A percentile compares a stretch with the other conserved stretches of the same genome.
These are phyloP conservation scores for Danaus melanippus DNA, from an alignment of 1,140 invertebrate species.

Conservation along the genomic window DNA sequence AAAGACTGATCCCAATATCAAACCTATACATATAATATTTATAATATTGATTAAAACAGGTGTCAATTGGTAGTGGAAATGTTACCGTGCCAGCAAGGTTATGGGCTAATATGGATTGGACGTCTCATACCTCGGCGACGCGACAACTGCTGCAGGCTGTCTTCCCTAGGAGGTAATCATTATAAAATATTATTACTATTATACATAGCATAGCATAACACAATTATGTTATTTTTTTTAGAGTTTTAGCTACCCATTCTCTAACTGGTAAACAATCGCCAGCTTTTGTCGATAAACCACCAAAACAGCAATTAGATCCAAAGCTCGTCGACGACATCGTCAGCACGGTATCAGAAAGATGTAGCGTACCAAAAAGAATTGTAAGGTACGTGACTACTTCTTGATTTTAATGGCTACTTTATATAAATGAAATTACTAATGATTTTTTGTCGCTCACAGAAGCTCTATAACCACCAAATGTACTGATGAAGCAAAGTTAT, in stretches of 20 bases:
- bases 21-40: background rate
- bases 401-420: background rate
- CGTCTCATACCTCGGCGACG: constrained; percentile 51
- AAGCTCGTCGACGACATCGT: constrained; percentile 56
- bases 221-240: constrained; percentile 16
- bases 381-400: constrained; percentile 35
- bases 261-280: constrained; percentile 53
- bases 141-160: constrained; percentile 54
- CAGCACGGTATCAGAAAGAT: constrained; percentile 44
- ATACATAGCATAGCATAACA: background rate
- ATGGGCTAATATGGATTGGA: constrained; percentile 50
- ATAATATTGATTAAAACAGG: constrained; percentile 24
- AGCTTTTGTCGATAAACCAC: constrained; percentile 35
- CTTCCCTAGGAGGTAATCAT: constrained; percentile 50
- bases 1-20: no score
- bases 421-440: constrained; percentile 9
- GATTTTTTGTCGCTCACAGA: constrained; percentile 27
- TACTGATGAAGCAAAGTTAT: constrained; percentile 72
- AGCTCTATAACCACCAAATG: constrained; percentile 73
- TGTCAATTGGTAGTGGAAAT: constrained; percentile 50
- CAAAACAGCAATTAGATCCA: constrained; percentile 46
- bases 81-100: constrained; percentile 43
- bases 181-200: background rate
- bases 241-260: constrained; percentile 56
- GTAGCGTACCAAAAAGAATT: constrained; percentile 41